Conservation (phyloP, 2,113 vertebrate genomes). For the Rousettus leschenaultii region DNA sequence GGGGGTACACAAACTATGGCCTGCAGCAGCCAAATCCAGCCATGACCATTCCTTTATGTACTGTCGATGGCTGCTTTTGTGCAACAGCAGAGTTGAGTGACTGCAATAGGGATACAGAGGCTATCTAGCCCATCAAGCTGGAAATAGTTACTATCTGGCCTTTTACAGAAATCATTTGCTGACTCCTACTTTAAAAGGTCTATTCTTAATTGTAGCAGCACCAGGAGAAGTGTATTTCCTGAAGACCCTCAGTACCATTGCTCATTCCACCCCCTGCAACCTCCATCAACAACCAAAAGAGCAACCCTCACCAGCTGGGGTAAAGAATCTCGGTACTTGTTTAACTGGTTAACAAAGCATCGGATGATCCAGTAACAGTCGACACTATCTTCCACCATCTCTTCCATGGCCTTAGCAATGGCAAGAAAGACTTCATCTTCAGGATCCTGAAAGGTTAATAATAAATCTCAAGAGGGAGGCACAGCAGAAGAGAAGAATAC, state of each 20-base stretch:
- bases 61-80: background rate
- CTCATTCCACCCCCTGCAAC: background rate
- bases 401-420: constrained; percentile 93
- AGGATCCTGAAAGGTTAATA: constrained; percentile 83
- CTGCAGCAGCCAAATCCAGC: background rate
- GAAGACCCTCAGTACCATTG: background rate
- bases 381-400: constrained; percentile 91
- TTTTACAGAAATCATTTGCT: background rate
- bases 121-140: background rate
- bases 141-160: background rate
- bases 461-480: background rate
- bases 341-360: constrained; percentile 93
- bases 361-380: constrained; percentile 97
- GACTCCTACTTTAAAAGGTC: background rate
- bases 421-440: constrained; percentile 93
- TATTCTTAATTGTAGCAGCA: background rate
- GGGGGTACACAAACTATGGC: too few species aligned
- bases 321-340: constrained; percentile 93
- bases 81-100: background rate
- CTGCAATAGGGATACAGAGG: background rate
- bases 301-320: constrained; percentile 89
- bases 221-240: background rate
- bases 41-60: rapidly evolving
- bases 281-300: background rate
- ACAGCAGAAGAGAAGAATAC: background rate